Base-by-base conservation (phyloP, 1,140 invertebrate genomes). In the Drosophila suzukii region DNA sequence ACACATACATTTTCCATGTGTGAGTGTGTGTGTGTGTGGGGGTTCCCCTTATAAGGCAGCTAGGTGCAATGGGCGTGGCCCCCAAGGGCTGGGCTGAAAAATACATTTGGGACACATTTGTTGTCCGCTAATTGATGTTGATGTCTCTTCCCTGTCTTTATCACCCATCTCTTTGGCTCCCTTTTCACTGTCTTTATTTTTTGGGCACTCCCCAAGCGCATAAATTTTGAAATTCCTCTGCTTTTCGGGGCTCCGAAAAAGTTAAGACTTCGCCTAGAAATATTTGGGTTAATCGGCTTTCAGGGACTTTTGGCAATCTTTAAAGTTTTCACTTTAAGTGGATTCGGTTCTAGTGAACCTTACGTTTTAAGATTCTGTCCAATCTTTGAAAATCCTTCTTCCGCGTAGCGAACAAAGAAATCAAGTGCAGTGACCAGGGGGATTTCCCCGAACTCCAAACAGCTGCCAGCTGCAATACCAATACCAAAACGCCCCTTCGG, bases 21-120 rank as follows among this genome's bases (percentile, higher is more conserved):
- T 53, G 44, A 38, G 38, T 49, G 53, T 50, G 53, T 60, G 41
- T 41, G 55, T 54, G 57, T 62, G 67, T 53, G 38, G 10, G 41
- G 55, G 50, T 39, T 57, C 58, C 36, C 27, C 36, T 41, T 6
- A 41, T 32, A n/a, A 3, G 5, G 20, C 36, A 11, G 32, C 32
- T 74, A 53, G 72, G 47, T 74, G 72, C 71, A 34, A 53, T 75
- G 73, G 73, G 54, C 72, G 73, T 67, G 67, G 73, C 38, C 20
- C 20, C 20, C 11, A 43, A 36, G 57, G 56, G 56, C 59, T 61
- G 43, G 30, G 49, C 36, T 38, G 13, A 36, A 60, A 54, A 60
- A 65, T 72, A 59, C 83, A 68, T 81, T 85, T 76, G 82, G 78
- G 82, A 88, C 61, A 82, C 79, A 88, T 86, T 88, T 72, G 79